phyloP scores from a whole-genome alignment of 2,113 vertebrate genomes.

The Camelus bactrianus region DNA sequence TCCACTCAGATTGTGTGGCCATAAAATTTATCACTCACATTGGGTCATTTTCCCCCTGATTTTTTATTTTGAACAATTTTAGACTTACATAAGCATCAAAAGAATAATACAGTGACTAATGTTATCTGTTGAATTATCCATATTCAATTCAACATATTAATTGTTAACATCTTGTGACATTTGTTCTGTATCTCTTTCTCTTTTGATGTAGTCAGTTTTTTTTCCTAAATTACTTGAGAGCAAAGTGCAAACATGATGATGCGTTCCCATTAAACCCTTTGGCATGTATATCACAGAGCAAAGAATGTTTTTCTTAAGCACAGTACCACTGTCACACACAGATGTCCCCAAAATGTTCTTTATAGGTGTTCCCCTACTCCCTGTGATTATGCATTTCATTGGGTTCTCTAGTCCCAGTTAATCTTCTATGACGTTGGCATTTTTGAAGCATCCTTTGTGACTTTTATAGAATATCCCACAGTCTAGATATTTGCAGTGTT shows the following conservation, averaged over 20 bases:
- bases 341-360: background rate
- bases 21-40: background rate
- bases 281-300: background rate
- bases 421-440: background rate
- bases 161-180: conserved; percentile 3
- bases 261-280: background rate
- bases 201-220: background rate
- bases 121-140: background rate
- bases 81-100: background rate
- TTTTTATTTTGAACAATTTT: conserved; percentile 49
- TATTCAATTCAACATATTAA: background rate
- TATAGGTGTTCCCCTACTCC: background rate
- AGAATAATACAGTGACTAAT: background rate
- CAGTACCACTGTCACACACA: background rate
- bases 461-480: background rate
- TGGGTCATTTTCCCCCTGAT: background rate
- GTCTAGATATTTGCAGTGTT: background rate
- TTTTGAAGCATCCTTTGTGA: background rate
- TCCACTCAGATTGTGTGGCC: background rate
- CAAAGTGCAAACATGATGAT: background rate
- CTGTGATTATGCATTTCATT: background rate
- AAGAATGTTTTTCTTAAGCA: background rate
- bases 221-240: background rate
- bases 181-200: background rate
- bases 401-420: background rate